Conservation (phyloP, 37 sponge, comb jelly and placozoan species). For the Corticium candelabrum region DNA sequence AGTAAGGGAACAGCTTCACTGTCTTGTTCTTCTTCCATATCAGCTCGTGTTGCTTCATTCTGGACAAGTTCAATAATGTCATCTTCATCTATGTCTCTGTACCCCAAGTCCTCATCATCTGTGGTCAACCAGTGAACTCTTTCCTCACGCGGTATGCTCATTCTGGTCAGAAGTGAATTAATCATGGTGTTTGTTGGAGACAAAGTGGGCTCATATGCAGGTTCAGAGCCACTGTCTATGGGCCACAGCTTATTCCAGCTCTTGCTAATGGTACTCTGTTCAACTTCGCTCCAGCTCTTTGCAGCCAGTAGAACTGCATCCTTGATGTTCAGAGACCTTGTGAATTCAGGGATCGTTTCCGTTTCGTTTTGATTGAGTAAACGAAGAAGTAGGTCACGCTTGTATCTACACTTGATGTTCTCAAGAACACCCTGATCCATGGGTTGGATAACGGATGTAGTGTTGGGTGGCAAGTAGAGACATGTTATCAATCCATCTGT, state of each 20-base stretch:
- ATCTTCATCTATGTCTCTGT: too few species aligned
- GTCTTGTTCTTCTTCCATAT: too few species aligned
- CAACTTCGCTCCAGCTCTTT: conserved; percentile 18
- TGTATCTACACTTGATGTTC: conserved; percentile 26
- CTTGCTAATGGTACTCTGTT: background rate
- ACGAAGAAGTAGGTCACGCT: conserved; percentile 2
- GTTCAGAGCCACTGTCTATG: too few species aligned
- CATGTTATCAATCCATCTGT: conserved; percentile 20
- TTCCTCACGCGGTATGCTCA: too few species aligned
- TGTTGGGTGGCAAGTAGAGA: conserved; percentile 25
- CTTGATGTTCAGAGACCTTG: conserved; percentile 22
- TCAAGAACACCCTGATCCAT: conserved; percentile 46
- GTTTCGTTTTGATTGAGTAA: too few species aligned
- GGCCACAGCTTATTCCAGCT: conserved; percentile 26
- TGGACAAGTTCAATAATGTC: background rate
- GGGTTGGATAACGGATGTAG: conserved; percentile 33
- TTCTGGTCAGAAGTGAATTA: background rate
- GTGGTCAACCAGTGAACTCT: too few species aligned
- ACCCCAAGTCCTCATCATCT: too few species aligned
- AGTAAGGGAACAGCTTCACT: too few species aligned
- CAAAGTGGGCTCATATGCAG: too few species aligned
- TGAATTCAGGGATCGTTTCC: conserved; percentile 20
- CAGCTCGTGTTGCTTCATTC: background rate
- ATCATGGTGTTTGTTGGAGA: too few species aligned
- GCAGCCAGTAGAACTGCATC: conserved; percentile 24